phyloP scores from a whole-genome alignment of 92 coral and sea anemone genomes.

The Palythoa caribaeorum region DNA sequence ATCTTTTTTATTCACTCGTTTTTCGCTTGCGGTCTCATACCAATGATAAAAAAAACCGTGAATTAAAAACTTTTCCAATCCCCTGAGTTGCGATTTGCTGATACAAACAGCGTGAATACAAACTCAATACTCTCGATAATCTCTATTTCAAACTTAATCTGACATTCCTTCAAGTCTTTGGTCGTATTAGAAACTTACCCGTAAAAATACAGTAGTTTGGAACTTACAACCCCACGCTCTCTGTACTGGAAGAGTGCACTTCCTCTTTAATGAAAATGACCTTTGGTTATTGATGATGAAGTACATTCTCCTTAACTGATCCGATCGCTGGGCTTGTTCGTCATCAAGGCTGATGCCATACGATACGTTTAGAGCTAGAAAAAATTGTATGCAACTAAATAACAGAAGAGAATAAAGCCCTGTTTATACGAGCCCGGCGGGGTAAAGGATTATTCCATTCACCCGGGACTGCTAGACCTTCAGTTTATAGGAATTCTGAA shows the following conservation, averaged over 20 bases:
- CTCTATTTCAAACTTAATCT: too few species aligned
- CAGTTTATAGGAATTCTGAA: too few species aligned
- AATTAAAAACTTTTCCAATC: too few species aligned
- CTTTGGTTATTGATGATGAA: background rate
- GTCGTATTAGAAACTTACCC: background rate
- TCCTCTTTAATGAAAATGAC: background rate
- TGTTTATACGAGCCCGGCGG: too few species aligned
- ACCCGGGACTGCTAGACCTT: too few species aligned
- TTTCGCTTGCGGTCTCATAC: too few species aligned
- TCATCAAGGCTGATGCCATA: slow-evolving; percentile 26
- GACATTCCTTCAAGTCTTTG: background rate
- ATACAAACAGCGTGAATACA: too few species aligned
- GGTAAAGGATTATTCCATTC: too few species aligned
- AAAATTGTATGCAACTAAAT: background rate
- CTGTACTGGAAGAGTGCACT: slow-evolving; percentile 10
- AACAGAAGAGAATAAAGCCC: background rate
- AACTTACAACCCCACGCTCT: slow-evolving; percentile 17
- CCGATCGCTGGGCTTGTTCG: slow-evolving; percentile 24
- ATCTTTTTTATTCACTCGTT: too few species aligned
- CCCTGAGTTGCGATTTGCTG: too few species aligned
- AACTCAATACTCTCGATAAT: too few species aligned
- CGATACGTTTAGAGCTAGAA: slow-evolving; percentile 12
- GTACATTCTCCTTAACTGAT: slow-evolving; percentile 39
- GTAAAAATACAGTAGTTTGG: background rate
- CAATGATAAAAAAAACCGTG: too few species aligned